These are phyloP conservation scores for Papilio polyxenes DNA, from an alignment of 1,140 invertebrate species.

Conservation along the genomic window DNA sequence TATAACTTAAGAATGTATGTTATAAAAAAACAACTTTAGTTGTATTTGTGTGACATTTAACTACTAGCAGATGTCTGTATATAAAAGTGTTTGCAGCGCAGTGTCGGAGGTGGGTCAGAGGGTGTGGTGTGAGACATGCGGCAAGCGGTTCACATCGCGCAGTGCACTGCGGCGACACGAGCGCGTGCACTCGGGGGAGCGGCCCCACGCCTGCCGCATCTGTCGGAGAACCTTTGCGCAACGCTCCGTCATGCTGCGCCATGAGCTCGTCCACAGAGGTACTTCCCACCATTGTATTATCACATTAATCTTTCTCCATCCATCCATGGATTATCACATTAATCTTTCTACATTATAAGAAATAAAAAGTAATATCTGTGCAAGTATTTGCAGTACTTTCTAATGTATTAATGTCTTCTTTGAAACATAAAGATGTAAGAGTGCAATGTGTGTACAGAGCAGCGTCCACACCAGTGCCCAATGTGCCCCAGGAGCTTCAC, in stretches of 20 bases:
- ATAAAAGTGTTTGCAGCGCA: too few relatives aligned
- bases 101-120: constrained; percentile 12
- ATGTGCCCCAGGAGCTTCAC: constrained; percentile 88
- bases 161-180: constrained; percentile 89
- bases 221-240: constrained; percentile 89
- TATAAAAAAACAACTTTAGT: too few relatives aligned
- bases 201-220: constrained; percentile 87
- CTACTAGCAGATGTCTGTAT: too few relatives aligned
- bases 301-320: too few relatives aligned
- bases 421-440: too few relatives aligned
- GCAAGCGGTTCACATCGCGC: constrained; percentile 89
- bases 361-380: not conserved
- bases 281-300: not conserved
- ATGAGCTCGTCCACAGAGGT: constrained; percentile 92
- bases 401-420: too few relatives aligned
- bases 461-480: constrained; percentile 90
- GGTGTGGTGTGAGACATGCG: constrained; percentile 85
- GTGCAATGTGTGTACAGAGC: constrained; percentile 54
- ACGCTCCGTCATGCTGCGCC: constrained; percentile 89
- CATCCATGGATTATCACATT: too few relatives aligned
- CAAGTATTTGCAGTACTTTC: too few relatives aligned
- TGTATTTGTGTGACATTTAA: too few relatives aligned
- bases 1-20: too few relatives aligned
- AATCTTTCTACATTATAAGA: too few relatives aligned
- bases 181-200: constrained; percentile 88